Evolutionary conservation across 1,140 invertebrate genomes (phyloP).

Genomic region (Melitaea cinxia): DNA sequence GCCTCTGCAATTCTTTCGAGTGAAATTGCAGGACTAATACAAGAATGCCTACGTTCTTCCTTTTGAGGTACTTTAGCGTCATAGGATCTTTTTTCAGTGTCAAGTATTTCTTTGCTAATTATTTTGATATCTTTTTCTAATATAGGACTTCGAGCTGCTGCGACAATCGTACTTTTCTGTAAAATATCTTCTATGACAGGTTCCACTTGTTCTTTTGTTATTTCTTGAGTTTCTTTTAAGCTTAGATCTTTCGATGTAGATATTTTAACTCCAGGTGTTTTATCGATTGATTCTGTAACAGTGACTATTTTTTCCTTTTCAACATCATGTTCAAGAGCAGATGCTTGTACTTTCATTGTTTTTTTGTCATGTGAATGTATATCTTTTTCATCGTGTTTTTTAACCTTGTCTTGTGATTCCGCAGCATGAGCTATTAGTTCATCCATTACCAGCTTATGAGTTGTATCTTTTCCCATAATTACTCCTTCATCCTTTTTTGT

Average conservation of each 20-base stretch:
- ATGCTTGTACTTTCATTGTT: background rate
- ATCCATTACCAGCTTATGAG: conserved; percentile 6
- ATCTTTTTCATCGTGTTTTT: background rate
- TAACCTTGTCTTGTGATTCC: background rate
- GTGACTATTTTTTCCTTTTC: conserved; percentile 67
- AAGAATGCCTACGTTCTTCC: conserved; percentile 75
- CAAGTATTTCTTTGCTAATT: conserved; percentile 64
- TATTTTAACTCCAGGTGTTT: conserved; percentile 37
- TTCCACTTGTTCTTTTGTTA: conserved; percentile 70
- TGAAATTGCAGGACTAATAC: conserved; percentile 75
- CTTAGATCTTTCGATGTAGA: conserved; percentile 32
- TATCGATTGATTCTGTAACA: conserved; percentile 54
- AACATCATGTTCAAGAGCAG: conserved; percentile 51
- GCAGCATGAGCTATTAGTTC: conserved; percentile 9
- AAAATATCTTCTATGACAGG: conserved; percentile 72
- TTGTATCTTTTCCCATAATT: background rate
- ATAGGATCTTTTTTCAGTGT: conserved; percentile 72
- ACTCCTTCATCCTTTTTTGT: conserved; percentile 7
- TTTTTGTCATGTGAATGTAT: background rate
- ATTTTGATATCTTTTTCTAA: conserved; percentile 68
- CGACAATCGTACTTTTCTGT: conserved; percentile 66
- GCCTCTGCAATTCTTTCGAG: conserved; percentile 76
- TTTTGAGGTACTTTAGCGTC: conserved; percentile 72
- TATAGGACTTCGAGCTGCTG: conserved; percentile 60
- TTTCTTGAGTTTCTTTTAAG: conserved; percentile 52